Conservation (phyloP, 2,888 invertebrate genomes). For the Drosophila nr. medialis region DNA sequence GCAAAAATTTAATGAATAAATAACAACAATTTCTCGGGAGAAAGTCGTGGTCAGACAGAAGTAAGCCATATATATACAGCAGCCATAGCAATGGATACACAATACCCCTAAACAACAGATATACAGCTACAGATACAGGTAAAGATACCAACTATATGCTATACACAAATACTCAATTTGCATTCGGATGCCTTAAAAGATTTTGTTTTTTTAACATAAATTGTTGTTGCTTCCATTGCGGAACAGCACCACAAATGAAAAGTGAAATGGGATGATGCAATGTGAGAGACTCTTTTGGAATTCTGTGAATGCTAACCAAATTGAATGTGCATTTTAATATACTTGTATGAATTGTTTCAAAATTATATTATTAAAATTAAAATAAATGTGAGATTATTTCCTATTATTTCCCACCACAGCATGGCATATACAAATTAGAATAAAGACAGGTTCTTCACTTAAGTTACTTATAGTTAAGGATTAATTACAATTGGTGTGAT, state of each 20-base stretch:
- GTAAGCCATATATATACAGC: slow-evolving; percentile 61
- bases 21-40: slow-evolving; percentile 74
- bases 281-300: slow-evolving; percentile 8
- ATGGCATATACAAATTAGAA: not conserved
- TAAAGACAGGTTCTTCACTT: not conserved
- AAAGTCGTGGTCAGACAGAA: slow-evolving; percentile 71
- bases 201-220: slow-evolving; percentile 16
- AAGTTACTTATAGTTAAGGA: not conserved
- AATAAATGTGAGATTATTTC: not conserved
- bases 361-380: not conserved
- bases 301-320: slow-evolving; percentile 4
- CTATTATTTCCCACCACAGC: not conserved
- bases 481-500: not conserved
- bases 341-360: not conserved
- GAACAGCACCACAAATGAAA: slow-evolving; percentile 37
- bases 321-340: not conserved
- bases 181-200: slow-evolving; percentile 32
- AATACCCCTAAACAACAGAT: slow-evolving; percentile 39
- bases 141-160: slow-evolving; percentile 21
- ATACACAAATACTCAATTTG: slow-evolving; percentile 45
- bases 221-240: slow-evolving; percentile 17
- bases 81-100: slow-evolving; percentile 55
- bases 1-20: slow-evolving; percentile 78
- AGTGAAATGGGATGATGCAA: slow-evolving; percentile 68
- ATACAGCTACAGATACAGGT: slow-evolving; percentile 26